These are phyloP conservation scores for Cryptus viduatorius DNA, from an alignment of 2,888 invertebrate species.

Conservation along the genomic window DNA sequence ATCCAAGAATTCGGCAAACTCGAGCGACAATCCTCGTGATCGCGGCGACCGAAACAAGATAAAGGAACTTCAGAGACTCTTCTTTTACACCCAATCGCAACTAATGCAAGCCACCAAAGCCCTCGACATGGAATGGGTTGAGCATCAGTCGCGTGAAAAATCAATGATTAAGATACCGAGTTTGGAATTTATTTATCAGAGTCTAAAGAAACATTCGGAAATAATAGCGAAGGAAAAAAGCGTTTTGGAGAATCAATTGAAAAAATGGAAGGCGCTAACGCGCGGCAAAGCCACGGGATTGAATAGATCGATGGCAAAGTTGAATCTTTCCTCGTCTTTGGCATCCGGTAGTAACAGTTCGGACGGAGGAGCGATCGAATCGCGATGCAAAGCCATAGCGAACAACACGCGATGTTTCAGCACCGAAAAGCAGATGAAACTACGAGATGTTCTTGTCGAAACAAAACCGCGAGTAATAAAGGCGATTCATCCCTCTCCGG, in stretches of 20 bases:
- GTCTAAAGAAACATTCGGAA: constrained; percentile 91
- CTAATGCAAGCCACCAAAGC: constrained; percentile 90
- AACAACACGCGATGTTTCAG: constrained; percentile 77
- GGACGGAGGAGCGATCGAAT: constrained; percentile 77
- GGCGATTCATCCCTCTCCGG: constrained; percentile 78
- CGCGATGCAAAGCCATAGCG: constrained; percentile 80
- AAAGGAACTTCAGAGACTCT: constrained; percentile 89
- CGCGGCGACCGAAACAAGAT: constrained; percentile 90
- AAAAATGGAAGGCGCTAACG: constrained; percentile 76
- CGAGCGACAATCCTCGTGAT: constrained; percentile 80
- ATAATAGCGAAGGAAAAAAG: constrained; percentile 87
- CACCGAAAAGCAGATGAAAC: constrained; percentile 76
- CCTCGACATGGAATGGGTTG: constrained; percentile 92
- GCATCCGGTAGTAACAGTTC: constrained; percentile 63
- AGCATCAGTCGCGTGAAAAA: constrained; percentile 78
- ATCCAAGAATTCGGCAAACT: constrained; percentile 84
- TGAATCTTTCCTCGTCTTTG: constrained; percentile 76
- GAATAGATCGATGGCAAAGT: constrained; percentile 77
- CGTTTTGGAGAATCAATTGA: constrained; percentile 74
- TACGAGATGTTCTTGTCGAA: constrained; percentile 77
- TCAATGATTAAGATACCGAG: constrained; percentile 88
- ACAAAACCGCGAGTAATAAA: constrained; percentile 77
- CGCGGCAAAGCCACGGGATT: constrained; percentile 73
- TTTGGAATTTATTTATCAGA: constrained; percentile 92
- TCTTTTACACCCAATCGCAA: constrained; percentile 91